phyloP scores from a whole-genome alignment of 2,888 invertebrate genomes.

The Drosophila rellima region DNA sequence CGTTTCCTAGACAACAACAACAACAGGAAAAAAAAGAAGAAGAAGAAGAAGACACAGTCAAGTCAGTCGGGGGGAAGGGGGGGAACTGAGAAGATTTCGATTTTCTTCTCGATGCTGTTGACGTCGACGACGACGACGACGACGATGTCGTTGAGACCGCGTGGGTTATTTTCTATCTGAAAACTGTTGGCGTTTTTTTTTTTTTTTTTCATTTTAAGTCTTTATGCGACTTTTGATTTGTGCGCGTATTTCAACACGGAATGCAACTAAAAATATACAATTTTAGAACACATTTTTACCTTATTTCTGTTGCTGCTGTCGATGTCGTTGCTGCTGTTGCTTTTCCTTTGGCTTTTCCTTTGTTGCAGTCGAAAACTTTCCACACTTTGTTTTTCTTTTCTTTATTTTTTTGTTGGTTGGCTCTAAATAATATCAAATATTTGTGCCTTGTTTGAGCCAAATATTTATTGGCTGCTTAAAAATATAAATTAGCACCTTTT shows the following conservation, averaged over 20 bases:
- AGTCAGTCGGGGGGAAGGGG: background rate
- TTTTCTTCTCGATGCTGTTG: conserved; percentile 11
- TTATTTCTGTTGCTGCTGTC: conserved; percentile 34
- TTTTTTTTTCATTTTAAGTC: conserved; percentile 4
- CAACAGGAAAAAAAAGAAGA: no score
- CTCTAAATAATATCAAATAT: conserved; percentile 19
- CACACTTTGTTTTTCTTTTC: conserved; percentile 27
- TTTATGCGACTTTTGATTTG: conserved; percentile 71
- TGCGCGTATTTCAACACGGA: conserved; percentile 41
- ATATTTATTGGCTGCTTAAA: conserved; percentile 49
- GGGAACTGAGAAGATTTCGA: conserved; percentile 14
- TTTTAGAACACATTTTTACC: conserved; percentile 42
- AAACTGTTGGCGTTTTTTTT: conserved; percentile 28
- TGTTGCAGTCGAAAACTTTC: conserved; percentile 51
- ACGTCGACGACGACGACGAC: no score
- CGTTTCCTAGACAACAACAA: conserved; percentile 25
- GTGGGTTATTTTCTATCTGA: conserved; percentile 38
- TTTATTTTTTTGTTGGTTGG: conserved; percentile 6
- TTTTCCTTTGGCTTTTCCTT: conserved; percentile 33
- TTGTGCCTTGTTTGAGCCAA: conserved; percentile 43
- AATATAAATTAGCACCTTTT: conserved; percentile 72
- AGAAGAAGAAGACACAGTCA: background rate
- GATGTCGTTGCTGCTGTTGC: background rate
- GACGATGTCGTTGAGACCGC: conserved; percentile 14
- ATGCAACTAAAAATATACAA: conserved; percentile 71